A percentile compares a stretch with the other conserved stretches of the same genome.
Evolutionary conservation across 2,888 invertebrate genomes (phyloP).

Genomic region (Tiliacea aurago): DNA sequence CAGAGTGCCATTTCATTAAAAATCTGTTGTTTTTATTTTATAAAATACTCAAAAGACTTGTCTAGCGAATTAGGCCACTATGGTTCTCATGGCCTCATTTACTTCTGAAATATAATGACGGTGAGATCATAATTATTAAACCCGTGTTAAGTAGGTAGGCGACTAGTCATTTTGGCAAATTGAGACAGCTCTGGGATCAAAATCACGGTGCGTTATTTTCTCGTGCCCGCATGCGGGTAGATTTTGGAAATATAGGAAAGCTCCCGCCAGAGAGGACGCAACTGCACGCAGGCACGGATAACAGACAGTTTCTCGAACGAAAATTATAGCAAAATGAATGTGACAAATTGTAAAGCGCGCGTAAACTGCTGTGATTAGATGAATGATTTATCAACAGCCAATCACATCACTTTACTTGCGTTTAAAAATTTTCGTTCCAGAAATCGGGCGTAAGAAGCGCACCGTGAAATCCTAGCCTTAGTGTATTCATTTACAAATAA

Average conservation of each 20-base stretch:
- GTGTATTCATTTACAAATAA: slow-evolving; percentile 19
- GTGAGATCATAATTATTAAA: background rate
- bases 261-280: background rate
- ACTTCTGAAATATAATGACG: background rate
- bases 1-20: too few relatives aligned
- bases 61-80: too few relatives aligned
- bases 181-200: slow-evolving; percentile 13
- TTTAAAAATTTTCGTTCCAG: background rate
- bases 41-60: too few relatives aligned
- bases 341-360: background rate
- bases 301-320: background rate
- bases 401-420: background rate
- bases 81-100: too few relatives aligned
- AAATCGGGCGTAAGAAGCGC: background rate
- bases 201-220: background rate
- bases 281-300: slow-evolving; percentile 2
- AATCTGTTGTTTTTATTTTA: too few relatives aligned
- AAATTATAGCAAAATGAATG: background rate
- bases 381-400: background rate
- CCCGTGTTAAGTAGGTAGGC: background rate
- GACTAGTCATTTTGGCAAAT: slow-evolving; percentile 51
- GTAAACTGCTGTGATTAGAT: background rate
- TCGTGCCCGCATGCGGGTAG: background rate
- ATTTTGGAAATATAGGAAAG: background rate
- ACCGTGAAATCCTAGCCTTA: background rate